phyloP scores from a whole-genome alignment of 2,888 invertebrate genomes.

The Tetrapedia diversipes region DNA sequence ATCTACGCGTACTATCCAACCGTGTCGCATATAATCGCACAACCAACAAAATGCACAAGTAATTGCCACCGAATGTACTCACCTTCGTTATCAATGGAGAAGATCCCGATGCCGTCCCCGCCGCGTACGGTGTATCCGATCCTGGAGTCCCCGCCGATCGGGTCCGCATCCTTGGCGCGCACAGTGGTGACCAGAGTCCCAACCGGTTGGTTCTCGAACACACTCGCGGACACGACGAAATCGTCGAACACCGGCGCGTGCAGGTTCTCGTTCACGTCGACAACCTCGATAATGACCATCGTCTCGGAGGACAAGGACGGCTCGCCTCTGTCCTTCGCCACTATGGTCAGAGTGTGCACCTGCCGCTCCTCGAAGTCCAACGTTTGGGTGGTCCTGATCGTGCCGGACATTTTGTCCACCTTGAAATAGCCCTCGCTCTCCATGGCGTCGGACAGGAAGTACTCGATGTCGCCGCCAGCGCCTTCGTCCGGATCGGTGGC shows the following conservation, averaged over 20 bases:
- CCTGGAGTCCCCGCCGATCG: slow-evolving; percentile 91
- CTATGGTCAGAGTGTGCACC: slow-evolving; percentile 93
- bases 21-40: too few species aligned
- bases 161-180: slow-evolving; percentile 91
- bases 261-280: slow-evolving; percentile 97
- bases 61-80: slow-evolving; percentile 78
- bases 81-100: slow-evolving; percentile 96
- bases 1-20: too few species aligned
- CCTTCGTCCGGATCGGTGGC: slow-evolving; percentile 94
- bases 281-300: slow-evolving; percentile 92
- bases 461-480: slow-evolving; percentile 91
- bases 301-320: slow-evolving; percentile 92
- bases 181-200: slow-evolving; percentile 91
- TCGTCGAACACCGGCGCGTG: slow-evolving; percentile 92
- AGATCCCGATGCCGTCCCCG: slow-evolving; percentile 95
- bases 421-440: slow-evolving; percentile 89
- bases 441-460: slow-evolving; percentile 89
- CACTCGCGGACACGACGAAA: slow-evolving; percentile 89
- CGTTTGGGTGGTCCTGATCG: slow-evolving; percentile 89
- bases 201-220: slow-evolving; percentile 91
- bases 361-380: slow-evolving; percentile 96
- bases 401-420: slow-evolving; percentile 93
- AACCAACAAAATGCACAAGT: too few species aligned
- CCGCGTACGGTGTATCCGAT: slow-evolving; percentile 93
- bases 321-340: slow-evolving; percentile 93